phyloP scores from a whole-genome alignment of 2,113 vertebrate species.

The Corythornis cristatus region DNA sequence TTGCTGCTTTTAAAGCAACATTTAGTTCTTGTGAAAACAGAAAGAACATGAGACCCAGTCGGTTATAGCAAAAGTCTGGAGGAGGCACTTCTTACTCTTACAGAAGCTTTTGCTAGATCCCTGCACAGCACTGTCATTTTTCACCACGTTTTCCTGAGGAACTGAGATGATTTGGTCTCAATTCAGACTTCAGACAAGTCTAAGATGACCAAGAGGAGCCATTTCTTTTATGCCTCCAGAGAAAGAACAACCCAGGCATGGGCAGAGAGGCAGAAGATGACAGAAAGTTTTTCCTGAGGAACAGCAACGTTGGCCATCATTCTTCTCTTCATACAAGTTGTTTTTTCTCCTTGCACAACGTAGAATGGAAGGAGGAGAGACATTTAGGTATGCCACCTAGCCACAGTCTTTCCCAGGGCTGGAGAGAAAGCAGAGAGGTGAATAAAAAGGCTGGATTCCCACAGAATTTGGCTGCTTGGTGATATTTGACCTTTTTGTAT shows the following conservation, averaged over 20 bases:
- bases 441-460: not conserved
- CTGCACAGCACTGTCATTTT: not conserved
- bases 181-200: not conserved
- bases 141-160: not conserved
- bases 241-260: not conserved
- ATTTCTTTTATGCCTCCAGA: not conserved
- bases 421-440: not conserved
- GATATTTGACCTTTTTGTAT: not conserved
- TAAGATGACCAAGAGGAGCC: not conserved
- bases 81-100: not conserved
- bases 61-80: not conserved
- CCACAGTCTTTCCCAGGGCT: not conserved
- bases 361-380: not conserved
- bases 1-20: conserved; percentile 14
- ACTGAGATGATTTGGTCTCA: not conserved
- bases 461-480: accelerated
- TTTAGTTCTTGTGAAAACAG: not conserved
- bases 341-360: not conserved
- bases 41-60: not conserved
- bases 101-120: not conserved
- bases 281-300: not conserved
- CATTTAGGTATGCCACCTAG: not conserved
- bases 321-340: not conserved
- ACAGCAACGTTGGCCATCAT: not conserved
- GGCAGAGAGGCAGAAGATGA: not conserved